Percentiles rank a stretch among this genome's conserved stretches.
Conservation (phyloP, 2,888 invertebrate species). For the Acronicta alni region DNA sequence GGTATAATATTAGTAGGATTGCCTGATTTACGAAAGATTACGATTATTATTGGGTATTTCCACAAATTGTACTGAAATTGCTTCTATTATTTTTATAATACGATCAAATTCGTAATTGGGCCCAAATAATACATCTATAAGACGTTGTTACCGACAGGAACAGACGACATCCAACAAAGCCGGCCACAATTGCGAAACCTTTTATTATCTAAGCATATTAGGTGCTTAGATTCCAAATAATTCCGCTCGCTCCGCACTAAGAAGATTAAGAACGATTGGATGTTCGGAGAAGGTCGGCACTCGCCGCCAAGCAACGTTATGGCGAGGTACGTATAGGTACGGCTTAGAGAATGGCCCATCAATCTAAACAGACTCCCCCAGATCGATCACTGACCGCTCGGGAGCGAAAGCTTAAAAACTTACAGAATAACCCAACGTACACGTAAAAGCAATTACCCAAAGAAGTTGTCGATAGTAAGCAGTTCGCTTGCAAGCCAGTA, state of each 20-base stretch:
- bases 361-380: slow-evolving; percentile 70
- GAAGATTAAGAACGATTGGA: slow-evolving; percentile 88
- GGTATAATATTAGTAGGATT: too few relatives aligned
- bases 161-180: slow-evolving; percentile 49
- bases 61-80: slow-evolving; percentile 31
- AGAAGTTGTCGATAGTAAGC: slow-evolving; percentile 64
- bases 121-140: slow-evolving; percentile 47
- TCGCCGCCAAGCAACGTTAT: slow-evolving; percentile 72
- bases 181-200: slow-evolving; percentile 75
- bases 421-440: slow-evolving; percentile 53
- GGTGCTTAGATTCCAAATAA: slow-evolving; percentile 84
- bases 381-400: slow-evolving; percentile 76
- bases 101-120: slow-evolving; percentile 48
- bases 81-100: slow-evolving; percentile 45
- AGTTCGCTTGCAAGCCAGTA: slow-evolving; percentile 65
- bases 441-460: slow-evolving; percentile 69
- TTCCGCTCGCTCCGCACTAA: slow-evolving; percentile 82
- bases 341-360: slow-evolving; percentile 80
- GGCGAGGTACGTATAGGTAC: slow-evolving; percentile 60
- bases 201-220: slow-evolving; percentile 86
- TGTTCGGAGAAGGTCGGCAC: slow-evolving; percentile 81
- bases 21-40: slow-evolving; percentile 1
- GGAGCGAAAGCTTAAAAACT: slow-evolving; percentile 57
- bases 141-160: slow-evolving; percentile 47
- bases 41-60: slow-evolving; percentile 2